Conservation (phyloP, 2,888 invertebrate species). For the Iselma pallidipennis region DNA sequence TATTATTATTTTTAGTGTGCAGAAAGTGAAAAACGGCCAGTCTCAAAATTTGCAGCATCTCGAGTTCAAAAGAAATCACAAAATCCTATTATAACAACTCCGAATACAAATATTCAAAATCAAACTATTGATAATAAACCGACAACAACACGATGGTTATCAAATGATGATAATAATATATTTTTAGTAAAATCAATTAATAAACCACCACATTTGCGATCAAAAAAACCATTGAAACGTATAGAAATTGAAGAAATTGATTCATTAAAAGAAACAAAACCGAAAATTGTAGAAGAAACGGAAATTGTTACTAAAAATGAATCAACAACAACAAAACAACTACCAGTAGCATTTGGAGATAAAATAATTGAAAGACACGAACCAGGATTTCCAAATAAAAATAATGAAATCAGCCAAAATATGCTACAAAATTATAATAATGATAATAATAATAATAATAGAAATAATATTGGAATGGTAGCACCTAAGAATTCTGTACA, state of each 20-base stretch:
- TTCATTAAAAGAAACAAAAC: constrained; percentile 4
- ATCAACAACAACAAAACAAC: too few relatives aligned
- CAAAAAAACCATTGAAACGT: constrained; percentile 64
- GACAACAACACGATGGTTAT: constrained; percentile 47
- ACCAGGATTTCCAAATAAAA: neutral
- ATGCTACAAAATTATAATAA: constrained; percentile 12
- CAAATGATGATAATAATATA: constrained; percentile 45
- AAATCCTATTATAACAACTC: constrained; percentile 28
- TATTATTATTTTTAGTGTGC: constrained; percentile 20
- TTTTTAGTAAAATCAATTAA: constrained; percentile 57
- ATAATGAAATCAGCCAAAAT: constrained; percentile 7
- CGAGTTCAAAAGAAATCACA: constrained; percentile 31
- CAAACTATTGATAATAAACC: constrained; percentile 52
- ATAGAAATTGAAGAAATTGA: constrained; percentile 49
- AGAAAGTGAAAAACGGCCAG: constrained; percentile 30
- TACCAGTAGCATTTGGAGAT: neutral
- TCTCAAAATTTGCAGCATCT: constrained; percentile 47
- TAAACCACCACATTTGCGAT: constrained; percentile 68
- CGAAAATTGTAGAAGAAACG: constrained; percentile 19
- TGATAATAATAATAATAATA: constrained; percentile 16
- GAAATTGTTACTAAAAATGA: constrained; percentile 27
- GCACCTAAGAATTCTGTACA: constrained; percentile 68
- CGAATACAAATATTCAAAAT: constrained; percentile 50
- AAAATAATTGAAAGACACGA: constrained; percentile 9
- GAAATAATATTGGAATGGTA: constrained; percentile 43